Base-by-base conservation (phyloP, 2,888 invertebrate genomes). In the Himalopsyche anomala region DNA sequence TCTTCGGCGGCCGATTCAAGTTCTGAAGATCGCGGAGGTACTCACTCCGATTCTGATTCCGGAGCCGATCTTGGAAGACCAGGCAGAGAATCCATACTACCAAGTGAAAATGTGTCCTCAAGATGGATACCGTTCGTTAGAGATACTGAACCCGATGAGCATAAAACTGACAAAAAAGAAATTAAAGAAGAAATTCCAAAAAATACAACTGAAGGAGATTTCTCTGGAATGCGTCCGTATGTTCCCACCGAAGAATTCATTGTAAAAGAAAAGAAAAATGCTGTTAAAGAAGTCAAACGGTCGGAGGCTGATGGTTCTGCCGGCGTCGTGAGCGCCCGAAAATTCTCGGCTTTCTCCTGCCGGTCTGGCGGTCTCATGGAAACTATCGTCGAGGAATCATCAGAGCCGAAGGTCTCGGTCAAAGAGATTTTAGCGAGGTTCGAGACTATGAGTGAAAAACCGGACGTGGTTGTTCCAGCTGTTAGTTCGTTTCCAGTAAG, bases 371-470 rank as follows among this genome's bases (percentile, higher is more conserved):
- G 92, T 89, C 95, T 94, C 91, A 96, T 97, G 96, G 96, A 96
- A 91, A 97, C 97, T 82, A 97, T 97, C 88, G 94, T 96, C 86
- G 97, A 97, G 91, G 97, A 97, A 90, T 94, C 94, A 55, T 93
- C 92, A 80, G 96, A 97, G 90, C 95, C 95, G n/a, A 97, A 97
- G 92, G 94, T 97, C 90, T 96, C 97, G 88, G 97, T 97, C 89
- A 95, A 96, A 90, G 97, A 96, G 90, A 97, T 97, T 89, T 93
- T 97, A 89, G 96, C 96, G 84, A 94, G 97, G 89, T 97, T 97
- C 91, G 97, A 97, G 91, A 95, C 95, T 90, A 93, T 96, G 89
- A 94, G 91, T 87, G 92, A 93, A 89, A 94, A 93, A 89, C 91
- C 91, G 89, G 92, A 93, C 88, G 87, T 89, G 45, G 69, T 80